These are phyloP conservation scores for Dinoponera quadriceps DNA, from an alignment of 1,140 invertebrate genomes.

Conservation along the genomic window DNA sequence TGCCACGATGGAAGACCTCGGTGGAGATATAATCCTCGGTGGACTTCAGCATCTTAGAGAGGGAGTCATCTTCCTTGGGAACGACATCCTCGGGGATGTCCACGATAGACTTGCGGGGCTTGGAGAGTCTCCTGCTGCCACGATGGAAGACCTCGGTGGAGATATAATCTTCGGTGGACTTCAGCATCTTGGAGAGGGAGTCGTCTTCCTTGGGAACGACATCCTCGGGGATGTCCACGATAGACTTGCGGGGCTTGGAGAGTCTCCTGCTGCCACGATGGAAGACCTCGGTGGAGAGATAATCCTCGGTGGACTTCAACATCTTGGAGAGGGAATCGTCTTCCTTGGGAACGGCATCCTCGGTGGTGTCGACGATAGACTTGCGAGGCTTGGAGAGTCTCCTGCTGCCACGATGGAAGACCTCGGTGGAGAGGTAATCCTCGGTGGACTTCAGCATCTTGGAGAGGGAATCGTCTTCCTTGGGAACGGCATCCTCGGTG, in stretches of 20 bases:
- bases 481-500: neutral
- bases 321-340: neutral
- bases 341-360: neutral
- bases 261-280: slow-evolving; percentile 58
- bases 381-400: slow-evolving; percentile 43
- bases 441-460: slow-evolving; percentile 20
- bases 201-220: neutral
- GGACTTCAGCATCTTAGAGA: slow-evolving; percentile 60
- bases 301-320: slow-evolving; percentile 19
- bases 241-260: slow-evolving; percentile 29
- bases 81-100: too few relatives aligned
- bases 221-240: too few relatives aligned
- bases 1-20: slow-evolving; percentile 64
- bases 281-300: slow-evolving; percentile 61
- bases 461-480: neutral
- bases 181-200: neutral
- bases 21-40: slow-evolving; percentile 59
- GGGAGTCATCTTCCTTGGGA: neutral
- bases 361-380: too few relatives aligned
- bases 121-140: slow-evolving; percentile 19
- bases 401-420: slow-evolving; percentile 64
- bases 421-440: slow-evolving; percentile 47
- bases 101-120: slow-evolving; percentile 15
- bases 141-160: slow-evolving; percentile 19
- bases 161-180: slow-evolving; percentile 25